These are phyloP conservation scores for Callosobruchus maculatus DNA, from an alignment of 2,888 invertebrate species.

Conservation along the genomic window DNA sequence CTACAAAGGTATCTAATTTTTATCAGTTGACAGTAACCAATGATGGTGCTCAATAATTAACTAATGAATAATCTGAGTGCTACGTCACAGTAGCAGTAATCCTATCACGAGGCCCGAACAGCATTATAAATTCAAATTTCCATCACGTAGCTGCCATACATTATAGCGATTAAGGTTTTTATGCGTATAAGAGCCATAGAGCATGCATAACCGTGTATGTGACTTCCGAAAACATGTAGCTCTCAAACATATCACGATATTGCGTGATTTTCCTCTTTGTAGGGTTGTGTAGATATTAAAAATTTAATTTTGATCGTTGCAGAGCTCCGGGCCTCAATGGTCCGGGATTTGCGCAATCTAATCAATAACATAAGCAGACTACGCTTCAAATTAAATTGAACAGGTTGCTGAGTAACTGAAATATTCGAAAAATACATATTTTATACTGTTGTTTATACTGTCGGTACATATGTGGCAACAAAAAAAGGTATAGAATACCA, in stretches of 20 bases:
- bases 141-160: background rate
- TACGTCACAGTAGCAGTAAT: background rate
- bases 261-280: background rate
- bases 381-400: too few species aligned
- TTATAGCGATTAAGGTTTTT: background rate
- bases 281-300: background rate
- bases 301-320: background rate
- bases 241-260: background rate
- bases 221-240: background rate
- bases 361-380: background rate
- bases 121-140: background rate
- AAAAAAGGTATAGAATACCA: too few species aligned
- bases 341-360: background rate
- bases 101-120: background rate
- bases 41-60: too few species aligned
- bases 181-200: background rate
- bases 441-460: too few species aligned
- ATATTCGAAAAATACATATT: too few species aligned
- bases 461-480: too few species aligned
- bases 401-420: too few species aligned
- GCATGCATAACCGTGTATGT: background rate
- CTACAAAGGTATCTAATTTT: too few species aligned
- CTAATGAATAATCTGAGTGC: background rate
- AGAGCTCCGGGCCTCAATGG: background rate
- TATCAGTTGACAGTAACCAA: too few species aligned